Evolutionary conservation across 2,888 invertebrate genomes (phyloP), one percentile per base, ranked within the genome.

Genomic region (Zaprionus lineosus): DNA sequence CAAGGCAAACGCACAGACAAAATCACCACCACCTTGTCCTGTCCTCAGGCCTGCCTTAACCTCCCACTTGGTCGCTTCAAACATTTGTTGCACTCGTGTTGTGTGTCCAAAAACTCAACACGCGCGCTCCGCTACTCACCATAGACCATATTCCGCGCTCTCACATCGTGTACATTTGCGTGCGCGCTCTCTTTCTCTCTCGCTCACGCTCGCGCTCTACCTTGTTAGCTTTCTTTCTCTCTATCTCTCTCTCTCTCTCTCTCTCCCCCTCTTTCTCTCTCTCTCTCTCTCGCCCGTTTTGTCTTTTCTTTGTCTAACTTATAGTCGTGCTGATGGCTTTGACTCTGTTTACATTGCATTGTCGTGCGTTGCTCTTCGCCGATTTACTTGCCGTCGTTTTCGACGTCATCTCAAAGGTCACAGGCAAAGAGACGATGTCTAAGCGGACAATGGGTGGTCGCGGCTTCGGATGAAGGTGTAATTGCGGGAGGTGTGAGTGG

Each of bases 61-160:
- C 81, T 39, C 36, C 55, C 36, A 31, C 52, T 64, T 66, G 58
- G 44, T 19, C 11, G 52, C 15, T 33, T 21, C 51, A 63, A 68
- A 79, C 77, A 77, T 77, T 77, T 77, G 77, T 77, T 77, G 84
- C 77, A 76, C 75, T 75, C 76, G n/a, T n/a, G n/a, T 51, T 53
- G 43, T 15, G 12, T 19, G n/a, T n/a, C n/a, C n/a, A n/a, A 26
- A 34, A 50, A 39, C 24, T 60, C 74, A 68, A 59, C 67, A 61
- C 47, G 28, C 58, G 57, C 64, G 56, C n/a, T 24, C n/a, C 56
- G 55, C 29, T 56, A 57, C 31, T 57, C 67, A 62, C 68, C 68
- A 60, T 41, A 15, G 21, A 12, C 24, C 33, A 44, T 24, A 3
- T 28, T 21, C 19, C 1, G 44, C 24, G 40, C 50, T 37, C 47